Base-by-base conservation (phyloP, 2,797 vertebrate genomes). In the Sylvia borin region DNA sequence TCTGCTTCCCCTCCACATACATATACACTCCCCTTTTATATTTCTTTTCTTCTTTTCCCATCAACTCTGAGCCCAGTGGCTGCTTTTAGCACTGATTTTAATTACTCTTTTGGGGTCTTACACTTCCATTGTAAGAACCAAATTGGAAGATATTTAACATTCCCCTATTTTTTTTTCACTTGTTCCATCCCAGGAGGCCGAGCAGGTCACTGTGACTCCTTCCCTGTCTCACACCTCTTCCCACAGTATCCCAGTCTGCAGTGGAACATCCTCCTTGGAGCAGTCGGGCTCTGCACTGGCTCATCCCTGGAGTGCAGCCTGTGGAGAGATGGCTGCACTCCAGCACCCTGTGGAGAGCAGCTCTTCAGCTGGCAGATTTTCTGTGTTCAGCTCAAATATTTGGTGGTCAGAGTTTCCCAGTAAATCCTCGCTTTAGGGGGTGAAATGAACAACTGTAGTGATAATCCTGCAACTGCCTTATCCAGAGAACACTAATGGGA, bases 81-180 rank as follows among this genome's bases (percentile, higher is more conserved):
- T 95, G 73, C 73, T 88, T 94, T 90, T 75, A 95, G 57, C 43
- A 16, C n/a, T 18, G 50, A 40, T 85, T 93, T 88, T 91, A 91
- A 90, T 66, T 73, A n/a, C 13, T 78, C 24, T 58, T 95, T 93
- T 92, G 65, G 93, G 92, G 55, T 73, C 71, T 93, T 87, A 72
- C 58, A 85, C 47, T 88, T 83, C 43, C 85, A 16, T 75, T 85
- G 31, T 27, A 83, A 75, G 32, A 92, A 27, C 29, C 64, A 90
- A 91, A 91, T 29, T 17, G 7, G 47, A 65, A 92, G 62, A 54
- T 8, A 55, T 90, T 91, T 84, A 88, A 78, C 32, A 50, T 36
- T 9, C 24, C n/a, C 43, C 8, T 68, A 19, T 92, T 92, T 90
- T 21, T 62, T 75, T 90, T 91, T 86, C 60, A 38, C 3, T 61